Percentiles rank a stretch among this genome's conserved stretches.
Conservation (phyloP, 1,140 invertebrate genomes). For the Ptiloglossa arizonensis region DNA sequence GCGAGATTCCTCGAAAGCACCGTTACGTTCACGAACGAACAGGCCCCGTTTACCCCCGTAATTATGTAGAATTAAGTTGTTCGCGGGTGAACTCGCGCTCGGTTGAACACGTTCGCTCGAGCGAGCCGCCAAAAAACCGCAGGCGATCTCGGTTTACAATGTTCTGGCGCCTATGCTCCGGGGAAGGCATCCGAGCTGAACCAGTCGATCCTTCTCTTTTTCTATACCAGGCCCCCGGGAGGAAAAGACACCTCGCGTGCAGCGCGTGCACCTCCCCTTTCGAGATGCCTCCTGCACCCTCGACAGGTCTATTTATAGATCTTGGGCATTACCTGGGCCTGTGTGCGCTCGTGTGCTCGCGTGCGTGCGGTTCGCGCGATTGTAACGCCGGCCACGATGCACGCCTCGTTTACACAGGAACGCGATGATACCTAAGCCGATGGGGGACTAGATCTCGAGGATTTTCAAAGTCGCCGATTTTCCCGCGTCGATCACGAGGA, state of each 20-base stretch:
- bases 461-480: not conserved
- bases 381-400: slow-evolving; percentile 36
- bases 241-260: slow-evolving; percentile 68
- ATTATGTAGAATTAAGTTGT: slow-evolving; percentile 43
- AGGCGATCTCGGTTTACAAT: slow-evolving; percentile 22
- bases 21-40: not conserved
- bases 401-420: slow-evolving; percentile 36
- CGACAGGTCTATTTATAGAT: slow-evolving; percentile 76
- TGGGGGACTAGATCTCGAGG: not conserved
- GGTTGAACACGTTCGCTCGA: not conserved
- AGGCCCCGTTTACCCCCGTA: not conserved
- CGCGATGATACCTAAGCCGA: slow-evolving; percentile 1
- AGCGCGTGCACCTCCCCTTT: slow-evolving; percentile 57
- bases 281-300: slow-evolving; percentile 47
- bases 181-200: slow-evolving; percentile 69
- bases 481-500: not conserved
- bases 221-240: slow-evolving; percentile 48
- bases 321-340: slow-evolving; percentile 73
- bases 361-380: slow-evolving; percentile 26
- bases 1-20: not conserved
- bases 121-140: not conserved
- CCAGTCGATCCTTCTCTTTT: slow-evolving; percentile 58
- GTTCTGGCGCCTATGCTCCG: slow-evolving; percentile 58
- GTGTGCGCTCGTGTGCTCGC: slow-evolving; percentile 38
- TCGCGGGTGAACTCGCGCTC: not conserved